Evolutionary conservation across 1,140 invertebrate species (phyloP).

Genomic region (Ruditapes philippinarum): DNA sequence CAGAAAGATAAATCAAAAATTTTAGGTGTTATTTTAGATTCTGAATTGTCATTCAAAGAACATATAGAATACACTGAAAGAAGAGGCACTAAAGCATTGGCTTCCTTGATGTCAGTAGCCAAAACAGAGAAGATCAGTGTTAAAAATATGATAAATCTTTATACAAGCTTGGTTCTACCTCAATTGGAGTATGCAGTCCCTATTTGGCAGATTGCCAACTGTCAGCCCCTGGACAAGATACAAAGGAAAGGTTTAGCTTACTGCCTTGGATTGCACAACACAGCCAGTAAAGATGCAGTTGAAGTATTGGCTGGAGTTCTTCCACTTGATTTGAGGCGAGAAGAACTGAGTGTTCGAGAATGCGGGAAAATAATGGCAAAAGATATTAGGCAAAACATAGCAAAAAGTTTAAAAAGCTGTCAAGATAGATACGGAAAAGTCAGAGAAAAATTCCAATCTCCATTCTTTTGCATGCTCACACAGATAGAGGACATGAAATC

Average conservation of each 20-base stretch:
- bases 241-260: not conserved
- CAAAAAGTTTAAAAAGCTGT: not conserved
- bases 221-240: not conserved
- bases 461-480: not conserved
- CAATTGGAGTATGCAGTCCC: constrained; percentile 40
- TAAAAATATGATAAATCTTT: not conserved
- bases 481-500: not conserved
- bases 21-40: constrained; percentile 22
- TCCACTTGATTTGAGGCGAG: not conserved
- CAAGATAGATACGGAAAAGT: not conserved
- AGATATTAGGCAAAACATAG: not conserved
- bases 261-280: not conserved
- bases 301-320: not conserved
- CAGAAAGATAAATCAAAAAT: not conserved
- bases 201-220: constrained; percentile 12
- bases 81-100: not conserved
- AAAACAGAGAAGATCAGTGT: not conserved
- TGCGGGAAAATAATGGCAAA: constrained; percentile 19
- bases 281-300: not conserved
- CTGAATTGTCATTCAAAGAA: constrained; percentile 1
- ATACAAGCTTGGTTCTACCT: constrained; percentile 21
- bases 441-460: not conserved
- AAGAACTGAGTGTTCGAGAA: constrained; percentile 12
- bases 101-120: not conserved
- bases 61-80: constrained; percentile 6